Conservation (phyloP, 1,140 invertebrate genomes). For the Medauroidea extradentata region DNA sequence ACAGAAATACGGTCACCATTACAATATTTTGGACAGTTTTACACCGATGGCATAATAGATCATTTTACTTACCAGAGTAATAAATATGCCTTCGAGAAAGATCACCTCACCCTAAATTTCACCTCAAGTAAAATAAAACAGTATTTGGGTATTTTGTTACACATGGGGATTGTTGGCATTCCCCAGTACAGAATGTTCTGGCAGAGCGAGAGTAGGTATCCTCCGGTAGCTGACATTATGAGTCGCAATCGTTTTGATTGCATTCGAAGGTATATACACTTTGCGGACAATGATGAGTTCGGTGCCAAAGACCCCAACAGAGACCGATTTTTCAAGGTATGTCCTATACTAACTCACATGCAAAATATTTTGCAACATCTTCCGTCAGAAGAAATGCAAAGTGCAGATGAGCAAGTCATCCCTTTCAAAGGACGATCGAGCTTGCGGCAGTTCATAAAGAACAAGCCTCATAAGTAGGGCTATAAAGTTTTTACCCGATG, state of each 20-base stretch:
- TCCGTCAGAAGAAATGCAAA: too few species aligned
- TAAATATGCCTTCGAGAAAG: too few species aligned
- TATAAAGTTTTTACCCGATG: conserved; percentile 26
- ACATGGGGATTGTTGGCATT: too few species aligned
- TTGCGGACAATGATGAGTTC: conserved; percentile 13
- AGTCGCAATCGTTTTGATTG: conserved; percentile 15
- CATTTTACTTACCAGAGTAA: too few species aligned
- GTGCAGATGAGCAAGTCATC: conserved; percentile 36
- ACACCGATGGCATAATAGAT: too few species aligned
- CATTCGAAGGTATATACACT: conserved; percentile 12
- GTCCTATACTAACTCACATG: conserved; percentile 8
- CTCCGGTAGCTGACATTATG: too few species aligned
- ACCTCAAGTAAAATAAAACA: not conserved
- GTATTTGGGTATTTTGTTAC: too few species aligned
- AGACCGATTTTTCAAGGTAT: conserved; percentile 15
- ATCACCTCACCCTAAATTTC: not conserved
- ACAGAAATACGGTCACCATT: not conserved
- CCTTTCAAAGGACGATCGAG: conserved; percentile 28
- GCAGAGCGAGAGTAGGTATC: not conserved
- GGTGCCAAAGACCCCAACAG: not conserved
- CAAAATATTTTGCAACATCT: conserved; percentile 26
- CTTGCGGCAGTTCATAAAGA: conserved; percentile 30
- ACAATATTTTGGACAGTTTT: not conserved
- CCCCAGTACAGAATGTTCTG: conserved; percentile 1
- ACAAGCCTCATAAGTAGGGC: conserved; percentile 33